Evolutionary conservation across 2,888 invertebrate genomes (phyloP).

Genomic region (Acrocyrtus sp.): DNA sequence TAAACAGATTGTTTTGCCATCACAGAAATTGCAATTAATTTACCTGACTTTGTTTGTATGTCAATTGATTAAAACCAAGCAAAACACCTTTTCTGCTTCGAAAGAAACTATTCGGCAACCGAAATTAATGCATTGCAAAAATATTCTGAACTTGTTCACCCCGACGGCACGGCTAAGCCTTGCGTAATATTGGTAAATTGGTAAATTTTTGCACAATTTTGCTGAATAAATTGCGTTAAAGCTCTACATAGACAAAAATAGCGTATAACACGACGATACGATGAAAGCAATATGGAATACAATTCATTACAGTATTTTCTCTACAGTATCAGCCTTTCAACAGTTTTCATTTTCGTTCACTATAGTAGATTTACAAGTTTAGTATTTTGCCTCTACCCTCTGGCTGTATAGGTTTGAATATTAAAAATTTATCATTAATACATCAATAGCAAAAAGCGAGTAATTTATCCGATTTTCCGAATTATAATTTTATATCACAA

Average conservation of each 20-base stretch:
- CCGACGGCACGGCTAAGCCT: too few species aligned
- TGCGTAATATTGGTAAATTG: too few species aligned
- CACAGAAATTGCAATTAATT: conserved; percentile 40
- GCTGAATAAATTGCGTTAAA: conserved; percentile 34
- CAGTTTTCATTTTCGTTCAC: too few species aligned
- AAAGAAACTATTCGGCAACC: too few species aligned
- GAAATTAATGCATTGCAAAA: too few species aligned
- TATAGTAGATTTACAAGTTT: too few species aligned
- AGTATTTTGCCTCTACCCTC: neutral
- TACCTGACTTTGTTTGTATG: too few species aligned
- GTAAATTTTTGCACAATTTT: too few species aligned
- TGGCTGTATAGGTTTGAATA: neutral
- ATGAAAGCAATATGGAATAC: conserved; percentile 40
- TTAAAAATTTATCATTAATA: neutral
- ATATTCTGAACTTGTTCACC: too few species aligned
- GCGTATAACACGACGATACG: neutral
- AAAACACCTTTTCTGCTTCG: too few species aligned
- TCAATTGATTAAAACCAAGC: too few species aligned
- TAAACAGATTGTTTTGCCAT: conserved; percentile 35
- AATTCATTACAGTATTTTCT: conserved; percentile 1
- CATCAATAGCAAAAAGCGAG: neutral
- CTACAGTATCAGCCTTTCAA: conserved; percentile 45
- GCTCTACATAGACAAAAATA: conserved; percentile 26
- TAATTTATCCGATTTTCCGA: neutral
- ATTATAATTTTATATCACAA: conserved; percentile 38